Base-by-base conservation (phyloP, 2,888 invertebrate genomes). In the Drosophila glabriapex region DNA sequence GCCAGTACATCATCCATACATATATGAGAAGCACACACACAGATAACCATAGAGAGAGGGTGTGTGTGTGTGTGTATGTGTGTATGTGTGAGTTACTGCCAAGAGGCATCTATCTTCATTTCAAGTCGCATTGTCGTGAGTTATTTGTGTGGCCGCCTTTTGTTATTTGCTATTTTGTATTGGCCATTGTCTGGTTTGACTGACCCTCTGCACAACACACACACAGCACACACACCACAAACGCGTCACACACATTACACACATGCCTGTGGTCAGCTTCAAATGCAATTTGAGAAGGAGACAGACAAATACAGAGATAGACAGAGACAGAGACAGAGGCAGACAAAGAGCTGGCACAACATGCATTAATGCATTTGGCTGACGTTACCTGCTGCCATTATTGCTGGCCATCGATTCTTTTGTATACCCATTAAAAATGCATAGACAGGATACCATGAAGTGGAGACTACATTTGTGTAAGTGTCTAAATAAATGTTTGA, bases 101-200 rank as follows among this genome's bases (percentile, higher is more conserved):
- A 39, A n/a, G 35, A 28, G 72, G 78, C 78, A 79, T 81, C 78
- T 67, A 79, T 82, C 82, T 82, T 82, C 82, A 83, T 82, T 83
- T 78, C 78, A 69, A 83, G 76, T 76, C 64, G 73, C 89, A 86
- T 87, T 89, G 91, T 91, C 68, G 62, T 76, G 83, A 83, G 89
- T 85, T 85, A 88, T 90, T 90, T 88, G 88, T 86, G 77, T 76
- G 73, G 67, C 65, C 73, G 73, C 65, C 73, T 83, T 74, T 80
- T 80, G 73, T 80, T 83, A 74, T 73, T 80, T 83, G 73, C 72
- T 58, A 80, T 70, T 73, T 80, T 76, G 73, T 77, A 76, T 79
- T 69, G 73, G 55, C 53, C 78, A 79, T 80, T 78, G 80, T 75
- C 61, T 65, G 68, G 31, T 31, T 35, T 31, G 14, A n/a, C 55